Percentiles rank a stretch among this genome's conserved stretches.
phyloP scores from a whole-genome alignment of 2,113 vertebrate genomes.

The Zosterops borbonicus region DNA sequence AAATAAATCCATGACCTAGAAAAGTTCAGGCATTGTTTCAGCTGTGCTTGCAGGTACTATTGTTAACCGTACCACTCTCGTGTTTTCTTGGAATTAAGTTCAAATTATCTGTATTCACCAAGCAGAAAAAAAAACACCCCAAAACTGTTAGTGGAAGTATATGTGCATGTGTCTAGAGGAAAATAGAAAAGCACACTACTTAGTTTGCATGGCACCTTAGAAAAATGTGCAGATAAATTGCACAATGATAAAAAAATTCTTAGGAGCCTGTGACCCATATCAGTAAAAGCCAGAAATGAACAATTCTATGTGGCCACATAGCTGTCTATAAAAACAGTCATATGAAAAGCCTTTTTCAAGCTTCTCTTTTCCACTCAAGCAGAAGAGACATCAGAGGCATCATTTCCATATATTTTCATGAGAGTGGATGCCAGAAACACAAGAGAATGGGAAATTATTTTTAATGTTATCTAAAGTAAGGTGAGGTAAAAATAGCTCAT shows the following conservation, averaged over 20 bases:
- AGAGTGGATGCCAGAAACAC: neutral
- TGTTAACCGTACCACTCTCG: neutral
- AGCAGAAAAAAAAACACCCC: neutral
- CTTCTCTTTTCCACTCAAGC: neutral
- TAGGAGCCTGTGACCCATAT: neutral
- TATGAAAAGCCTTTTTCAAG: neutral
- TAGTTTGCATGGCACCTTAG: neutral
- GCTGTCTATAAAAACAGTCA: neutral
- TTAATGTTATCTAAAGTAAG: neutral
- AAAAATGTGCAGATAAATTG: neutral
- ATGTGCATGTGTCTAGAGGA: neutral
- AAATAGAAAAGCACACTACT: neutral
- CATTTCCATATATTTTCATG: neutral
- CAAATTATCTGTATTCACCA: neutral
- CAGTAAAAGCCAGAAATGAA: neutral
- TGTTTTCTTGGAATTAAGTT: conserved; percentile 1
- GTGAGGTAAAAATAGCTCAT: neutral
- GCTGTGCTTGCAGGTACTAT: neutral
- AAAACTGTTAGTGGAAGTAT: neutral
- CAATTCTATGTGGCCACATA: neutral
- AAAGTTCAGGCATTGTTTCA: conserved; percentile 45
- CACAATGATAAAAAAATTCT: neutral
- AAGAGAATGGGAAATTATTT: neutral
- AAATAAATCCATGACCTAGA: neutral
- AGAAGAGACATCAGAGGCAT: neutral